Evolutionary conservation across 2,113 vertebrate species (phyloP), one percentile per base, ranked within the genome.

Genomic region (Xyrauchen texanus): DNA sequence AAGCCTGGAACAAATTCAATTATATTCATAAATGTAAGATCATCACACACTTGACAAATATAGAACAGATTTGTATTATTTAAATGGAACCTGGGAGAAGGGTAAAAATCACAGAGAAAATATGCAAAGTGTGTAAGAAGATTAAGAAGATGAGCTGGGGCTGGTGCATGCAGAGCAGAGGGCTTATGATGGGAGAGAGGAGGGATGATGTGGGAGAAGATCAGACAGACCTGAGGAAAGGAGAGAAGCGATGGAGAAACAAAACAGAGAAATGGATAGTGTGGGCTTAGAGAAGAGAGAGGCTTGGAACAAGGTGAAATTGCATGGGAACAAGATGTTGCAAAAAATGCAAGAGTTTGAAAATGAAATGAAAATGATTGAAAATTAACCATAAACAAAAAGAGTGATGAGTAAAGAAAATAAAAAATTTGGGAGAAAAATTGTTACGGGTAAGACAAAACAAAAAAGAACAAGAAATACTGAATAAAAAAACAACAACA

Each of bases 1-100:
- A 93, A 77, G 82, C 74, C 90, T 92, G 91, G 91, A 91, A 88
- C 85, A 63, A 84, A 82, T 92, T 93, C 90, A 93, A 85, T 91
- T 90, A 90, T 88, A 86, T 89, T 91, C 87, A 90, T 90, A 89
- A 90, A 91, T 88, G 88, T 88, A 88, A 86, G 83, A 91, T 88
- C 73, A 86, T 88, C 86, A 89, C 88, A 76, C 86, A 83, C 85
- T 86, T 89, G 87, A 91, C 90, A 92, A 90, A 92, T 91, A 93
- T 91, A 92, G 89, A 91, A 87, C 68, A 83, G 88, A 89, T 92
- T 92, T 93, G 87, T 92, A 91, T 93, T 91, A 93, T 92, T 92
- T 88, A 92, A 89, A 91, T 86, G 86, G 87, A 88, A 91, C 89
- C 90, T 91, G 90, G 89, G 88, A 91, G 86, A 87, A 81, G 63